phyloP scores from a whole-genome alignment of 2,888 invertebrate species.

The Luperina nickerlii region DNA sequence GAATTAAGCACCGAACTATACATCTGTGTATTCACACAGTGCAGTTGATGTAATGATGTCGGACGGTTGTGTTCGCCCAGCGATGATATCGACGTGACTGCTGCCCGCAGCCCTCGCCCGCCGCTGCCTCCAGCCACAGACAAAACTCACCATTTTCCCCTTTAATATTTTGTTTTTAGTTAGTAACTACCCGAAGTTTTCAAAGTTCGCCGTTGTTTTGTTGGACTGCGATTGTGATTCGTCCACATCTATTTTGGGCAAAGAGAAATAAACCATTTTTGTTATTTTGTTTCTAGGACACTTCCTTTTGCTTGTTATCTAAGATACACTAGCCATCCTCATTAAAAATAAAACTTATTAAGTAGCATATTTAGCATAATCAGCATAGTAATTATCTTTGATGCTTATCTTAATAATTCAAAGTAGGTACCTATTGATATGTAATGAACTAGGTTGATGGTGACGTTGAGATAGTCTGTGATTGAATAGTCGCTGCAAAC shows the following conservation, averaged over 20 bases:
- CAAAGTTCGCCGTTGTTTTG: conserved; percentile 34
- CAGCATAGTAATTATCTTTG: background rate
- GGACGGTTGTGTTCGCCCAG: conserved; percentile 72
- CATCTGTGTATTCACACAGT: conserved; percentile 48
- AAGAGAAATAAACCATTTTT: conserved; percentile 14
- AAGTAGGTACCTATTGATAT: conserved; percentile 14
- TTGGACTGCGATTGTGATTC: conserved; percentile 28
- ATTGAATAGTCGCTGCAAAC: conserved; percentile 37
- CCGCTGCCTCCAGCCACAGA: conserved; percentile 24
- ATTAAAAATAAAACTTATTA: conserved; percentile 18
- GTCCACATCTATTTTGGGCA: conserved; percentile 23
- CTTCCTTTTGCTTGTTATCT: conserved; percentile 12
- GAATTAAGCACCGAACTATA: conserved; percentile 58
- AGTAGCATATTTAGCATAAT: background rate
- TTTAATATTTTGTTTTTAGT: conserved; percentile 50
- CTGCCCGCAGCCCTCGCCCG: conserved; percentile 17
- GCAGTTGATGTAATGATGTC: conserved; percentile 73
- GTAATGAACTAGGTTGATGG: conserved; percentile 18
- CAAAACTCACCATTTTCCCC: conserved; percentile 28
- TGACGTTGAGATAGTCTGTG: conserved; percentile 31
- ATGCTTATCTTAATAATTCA: conserved; percentile 24
- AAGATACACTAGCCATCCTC: background rate
- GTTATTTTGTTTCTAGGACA: conserved; percentile 23
- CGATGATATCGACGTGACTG: conserved; percentile 73
- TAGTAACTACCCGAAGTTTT: conserved; percentile 25